phyloP scores from a whole-genome alignment of 2,113 vertebrate genomes.

The Amphilophus citrinellus region DNA sequence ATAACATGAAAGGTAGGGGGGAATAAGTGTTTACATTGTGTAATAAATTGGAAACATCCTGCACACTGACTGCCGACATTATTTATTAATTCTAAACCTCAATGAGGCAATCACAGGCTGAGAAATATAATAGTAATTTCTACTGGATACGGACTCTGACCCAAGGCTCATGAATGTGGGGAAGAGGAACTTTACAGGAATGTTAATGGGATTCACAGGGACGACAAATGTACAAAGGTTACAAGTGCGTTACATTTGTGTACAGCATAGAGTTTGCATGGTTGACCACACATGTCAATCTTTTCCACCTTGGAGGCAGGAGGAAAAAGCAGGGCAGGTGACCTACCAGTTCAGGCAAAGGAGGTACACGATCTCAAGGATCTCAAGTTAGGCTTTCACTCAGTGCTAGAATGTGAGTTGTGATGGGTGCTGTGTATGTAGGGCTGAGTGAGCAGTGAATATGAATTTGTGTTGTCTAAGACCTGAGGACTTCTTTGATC shows the following conservation, averaged over 20 bases:
- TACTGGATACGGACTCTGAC: slow-evolving; percentile 49
- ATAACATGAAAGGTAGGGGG: not conserved
- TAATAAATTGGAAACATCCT: slow-evolving; percentile 43
- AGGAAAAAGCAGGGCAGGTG: not conserved
- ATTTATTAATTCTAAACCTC: slow-evolving; percentile 58
- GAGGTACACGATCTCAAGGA: not conserved
- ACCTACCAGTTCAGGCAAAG: not conserved
- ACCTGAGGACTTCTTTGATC: not conserved
- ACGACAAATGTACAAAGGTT: slow-evolving; percentile 20
- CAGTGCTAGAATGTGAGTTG: not conserved
- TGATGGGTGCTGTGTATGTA: not conserved
- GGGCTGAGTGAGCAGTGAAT: not conserved
- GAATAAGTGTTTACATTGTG: slow-evolving; percentile 45
- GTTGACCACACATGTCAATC: slow-evolving; percentile 48
- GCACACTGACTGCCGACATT: slow-evolving; percentile 9
- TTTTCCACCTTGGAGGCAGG: slow-evolving; percentile 9
- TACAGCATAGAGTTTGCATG: slow-evolving; percentile 22
- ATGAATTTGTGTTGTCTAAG: not conserved
- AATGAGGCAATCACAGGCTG: slow-evolving; percentile 42
- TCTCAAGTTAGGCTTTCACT: not conserved
- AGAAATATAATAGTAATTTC: slow-evolving; percentile 37
- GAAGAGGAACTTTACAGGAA: slow-evolving; percentile 41
- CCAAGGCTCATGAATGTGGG: slow-evolving; percentile 53
- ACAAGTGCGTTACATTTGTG: slow-evolving; percentile 43
- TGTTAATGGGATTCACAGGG: slow-evolving; percentile 49